Evolutionary conservation across 2,113 vertebrate species (phyloP).

Genomic region (Donacobius atricapilla): DNA sequence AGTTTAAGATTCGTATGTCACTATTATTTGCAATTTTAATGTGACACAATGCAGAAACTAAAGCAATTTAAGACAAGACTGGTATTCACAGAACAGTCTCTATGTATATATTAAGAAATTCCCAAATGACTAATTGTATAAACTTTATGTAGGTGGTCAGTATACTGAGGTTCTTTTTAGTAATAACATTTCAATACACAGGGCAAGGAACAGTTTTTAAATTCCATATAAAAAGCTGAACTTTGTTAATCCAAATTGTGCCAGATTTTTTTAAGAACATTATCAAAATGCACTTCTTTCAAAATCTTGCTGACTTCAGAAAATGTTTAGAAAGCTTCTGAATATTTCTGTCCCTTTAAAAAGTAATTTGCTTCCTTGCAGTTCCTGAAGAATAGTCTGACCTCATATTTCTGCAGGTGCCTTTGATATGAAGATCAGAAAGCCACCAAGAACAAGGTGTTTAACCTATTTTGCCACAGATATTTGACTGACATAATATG

Average conservation of each 20-base stretch:
- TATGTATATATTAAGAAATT: not conserved
- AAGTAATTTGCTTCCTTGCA: not conserved
- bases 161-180: not conserved
- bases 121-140: not conserved
- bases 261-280: not conserved
- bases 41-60: not conserved
- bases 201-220: not conserved
- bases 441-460: not conserved
- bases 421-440: not conserved
- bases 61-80: not conserved
- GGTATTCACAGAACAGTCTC: not conserved
- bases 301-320: not conserved
- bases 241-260: not conserved
- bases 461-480: not conserved
- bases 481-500: not conserved
- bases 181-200: not conserved
- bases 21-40: not conserved
- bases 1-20: not conserved
- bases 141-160: not conserved
- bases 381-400: not conserved
- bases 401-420: not conserved
- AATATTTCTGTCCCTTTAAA: not conserved
- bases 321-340: not conserved
- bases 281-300: not conserved
- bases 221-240: not conserved